Evolutionary conservation across 2,113 vertebrate genomes (phyloP).

Genomic region (Scopus umbretta): DNA sequence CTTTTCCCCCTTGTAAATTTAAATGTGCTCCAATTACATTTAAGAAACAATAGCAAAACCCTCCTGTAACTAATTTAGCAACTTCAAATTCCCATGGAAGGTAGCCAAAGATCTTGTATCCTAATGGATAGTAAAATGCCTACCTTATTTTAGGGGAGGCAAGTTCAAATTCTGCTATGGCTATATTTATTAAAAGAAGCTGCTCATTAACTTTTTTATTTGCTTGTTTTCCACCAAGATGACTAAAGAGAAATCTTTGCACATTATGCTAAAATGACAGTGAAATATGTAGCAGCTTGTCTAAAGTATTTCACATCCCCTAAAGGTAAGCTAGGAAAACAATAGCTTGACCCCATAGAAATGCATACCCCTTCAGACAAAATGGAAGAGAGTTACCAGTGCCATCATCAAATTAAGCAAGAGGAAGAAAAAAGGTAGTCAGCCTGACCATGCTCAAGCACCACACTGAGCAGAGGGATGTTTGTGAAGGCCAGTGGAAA

Average conservation of each 20-base stretch:
- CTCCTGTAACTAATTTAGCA: not conserved
- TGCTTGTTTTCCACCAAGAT: not conserved
- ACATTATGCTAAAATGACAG: not conserved
- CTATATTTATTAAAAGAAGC: not conserved
- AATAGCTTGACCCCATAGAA: not conserved
- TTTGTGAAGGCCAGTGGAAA: not conserved
- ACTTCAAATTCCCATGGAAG: conserved; percentile 10
- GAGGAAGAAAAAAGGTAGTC: not conserved
- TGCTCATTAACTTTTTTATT: not conserved
- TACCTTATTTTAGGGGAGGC: not conserved
- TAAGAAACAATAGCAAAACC: not conserved
- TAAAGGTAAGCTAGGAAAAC: not conserved
- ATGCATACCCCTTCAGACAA: not conserved
- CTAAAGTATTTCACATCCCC: not conserved
- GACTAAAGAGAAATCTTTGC: not conserved
- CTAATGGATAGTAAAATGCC: conserved; percentile 5
- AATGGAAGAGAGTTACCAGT: not conserved
- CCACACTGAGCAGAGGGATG: not conserved
- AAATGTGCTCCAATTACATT: not conserved
- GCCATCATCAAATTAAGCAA: not conserved
- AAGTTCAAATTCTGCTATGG: not conserved
- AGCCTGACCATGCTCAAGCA: not conserved
- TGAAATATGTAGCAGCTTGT: not conserved
- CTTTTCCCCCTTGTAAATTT: conserved; percentile 49
- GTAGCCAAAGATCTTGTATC: not conserved